Percentiles rank a stretch among this genome's conserved stretches.
Evolutionary conservation across 1,140 invertebrate species (phyloP).

Genomic region (Pectinophora gossypiella): DNA sequence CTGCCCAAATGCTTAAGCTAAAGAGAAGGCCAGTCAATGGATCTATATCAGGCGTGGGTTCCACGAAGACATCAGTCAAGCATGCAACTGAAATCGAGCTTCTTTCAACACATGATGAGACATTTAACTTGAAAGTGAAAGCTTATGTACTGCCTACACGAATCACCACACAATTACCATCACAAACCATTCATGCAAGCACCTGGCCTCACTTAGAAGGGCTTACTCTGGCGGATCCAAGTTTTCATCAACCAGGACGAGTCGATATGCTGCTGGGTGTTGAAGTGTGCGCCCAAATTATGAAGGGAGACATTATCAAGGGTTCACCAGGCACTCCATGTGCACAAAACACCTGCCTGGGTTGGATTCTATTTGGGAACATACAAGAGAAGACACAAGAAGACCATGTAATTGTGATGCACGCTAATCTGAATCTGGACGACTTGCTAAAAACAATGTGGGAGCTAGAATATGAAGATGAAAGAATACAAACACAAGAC

Average conservation of each 20-base stretch:
- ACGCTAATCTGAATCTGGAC: background rate
- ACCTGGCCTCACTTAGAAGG: constrained; percentile 25
- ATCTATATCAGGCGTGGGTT: constrained; percentile 7
- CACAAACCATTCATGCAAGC: background rate
- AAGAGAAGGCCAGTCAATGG: constrained; percentile 1
- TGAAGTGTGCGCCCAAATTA: constrained; percentile 16
- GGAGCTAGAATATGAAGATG: background rate
- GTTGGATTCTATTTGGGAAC: constrained; percentile 27
- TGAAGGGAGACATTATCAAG: constrained; percentile 22
- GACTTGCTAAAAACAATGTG: background rate
- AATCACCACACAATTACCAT: constrained; percentile 13
- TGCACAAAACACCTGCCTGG: constrained; percentile 23
- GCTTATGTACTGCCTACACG: constrained; percentile 16
- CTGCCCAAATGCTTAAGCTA: constrained; percentile 17
- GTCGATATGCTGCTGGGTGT: constrained; percentile 17
- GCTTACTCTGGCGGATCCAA: constrained; percentile 18
- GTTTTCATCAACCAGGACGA: constrained; percentile 8
- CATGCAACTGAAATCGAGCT: constrained; percentile 7
- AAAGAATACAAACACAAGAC: background rate
- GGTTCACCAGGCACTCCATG: constrained; percentile 21
- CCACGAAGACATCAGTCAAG: constrained; percentile 8
- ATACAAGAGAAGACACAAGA: background rate
- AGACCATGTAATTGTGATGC: background rate
- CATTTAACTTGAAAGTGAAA: constrained; percentile 7
- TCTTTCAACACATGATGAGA: constrained; percentile 5